Percentiles rank a stretch among this genome's conserved stretches.
These are phyloP conservation scores for Apogon talboti DNA, from an alignment of 2,797 vertebrate species.

Conservation along the genomic window DNA sequence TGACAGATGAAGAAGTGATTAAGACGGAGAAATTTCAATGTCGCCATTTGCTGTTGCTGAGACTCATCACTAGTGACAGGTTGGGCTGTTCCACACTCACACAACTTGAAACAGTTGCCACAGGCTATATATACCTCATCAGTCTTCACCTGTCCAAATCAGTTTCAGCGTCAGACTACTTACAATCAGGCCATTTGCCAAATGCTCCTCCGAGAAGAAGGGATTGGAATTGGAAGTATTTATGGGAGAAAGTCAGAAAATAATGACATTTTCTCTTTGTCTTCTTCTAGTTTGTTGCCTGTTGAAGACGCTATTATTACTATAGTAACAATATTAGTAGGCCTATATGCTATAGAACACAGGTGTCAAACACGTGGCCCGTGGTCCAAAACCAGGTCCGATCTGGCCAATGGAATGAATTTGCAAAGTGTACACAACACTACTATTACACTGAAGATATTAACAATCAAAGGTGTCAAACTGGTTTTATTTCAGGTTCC, in stretches of 20 bases:
- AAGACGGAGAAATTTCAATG: slow-evolving; percentile 79
- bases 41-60: slow-evolving; percentile 71
- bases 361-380: too few relatives aligned
- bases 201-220: slow-evolving; percentile 36
- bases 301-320: too few relatives aligned
- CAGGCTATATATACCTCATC: slow-evolving; percentile 82
- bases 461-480: too few relatives aligned
- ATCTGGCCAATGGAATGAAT: too few relatives aligned
- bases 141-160: slow-evolving; percentile 81
- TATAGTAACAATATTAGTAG: too few relatives aligned
- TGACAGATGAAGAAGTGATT: slow-evolving; percentile 81
- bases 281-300: too few relatives aligned
- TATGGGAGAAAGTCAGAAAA: slow-evolving; percentile 8
- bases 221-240: slow-evolving; percentile 15
- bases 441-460: too few relatives aligned
- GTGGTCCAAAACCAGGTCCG: too few relatives aligned
- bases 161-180: slow-evolving; percentile 70
- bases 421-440: too few relatives aligned
- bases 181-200: slow-evolving; percentile 52
- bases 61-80: slow-evolving; percentile 78
- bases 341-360: too few relatives aligned
- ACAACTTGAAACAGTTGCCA: slow-evolving; percentile 84
- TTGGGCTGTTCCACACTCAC: slow-evolving; percentile 74
- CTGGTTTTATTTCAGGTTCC: too few relatives aligned
- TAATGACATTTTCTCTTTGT: not conserved